Conservation (phyloP, 2,113 vertebrate species). For the Plecotus auritus region DNA sequence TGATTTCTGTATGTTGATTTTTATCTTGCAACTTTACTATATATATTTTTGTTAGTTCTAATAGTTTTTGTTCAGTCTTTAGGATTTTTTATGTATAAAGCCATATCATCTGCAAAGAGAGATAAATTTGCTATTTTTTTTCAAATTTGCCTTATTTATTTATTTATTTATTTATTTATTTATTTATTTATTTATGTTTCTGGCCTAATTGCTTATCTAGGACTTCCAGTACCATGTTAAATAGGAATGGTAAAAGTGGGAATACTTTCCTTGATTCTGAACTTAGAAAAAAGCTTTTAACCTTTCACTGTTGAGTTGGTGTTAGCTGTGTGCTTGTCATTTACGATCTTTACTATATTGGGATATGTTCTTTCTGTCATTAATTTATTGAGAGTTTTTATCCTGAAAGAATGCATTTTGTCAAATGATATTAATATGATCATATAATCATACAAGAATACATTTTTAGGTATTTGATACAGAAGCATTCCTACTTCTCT, state of each 20-base stretch:
- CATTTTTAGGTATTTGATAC: background rate
- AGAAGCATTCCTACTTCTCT: background rate
- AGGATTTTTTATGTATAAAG: background rate
- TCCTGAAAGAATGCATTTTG: background rate
- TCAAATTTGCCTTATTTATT: background rate
- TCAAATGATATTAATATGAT: background rate
- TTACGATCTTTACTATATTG: background rate
- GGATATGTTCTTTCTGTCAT: background rate
- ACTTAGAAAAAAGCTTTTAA: background rate
- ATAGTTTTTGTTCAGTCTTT: background rate
- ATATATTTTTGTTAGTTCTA: background rate
- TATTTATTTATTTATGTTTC: background rate
- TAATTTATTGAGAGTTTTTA: background rate
- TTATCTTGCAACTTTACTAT: background rate
- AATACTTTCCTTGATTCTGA: background rate
- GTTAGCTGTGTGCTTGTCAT: background rate
- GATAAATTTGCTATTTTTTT: background rate
- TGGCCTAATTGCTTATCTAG: background rate
- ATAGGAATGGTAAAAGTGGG: background rate
- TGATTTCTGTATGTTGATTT: background rate
- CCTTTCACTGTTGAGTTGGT: background rate
- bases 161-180: background rate
- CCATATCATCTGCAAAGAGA: background rate
- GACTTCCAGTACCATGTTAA: background rate
- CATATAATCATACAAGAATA: background rate